phyloP scores from a whole-genome alignment of 2,888 invertebrate genomes.

The Tipula unca region DNA sequence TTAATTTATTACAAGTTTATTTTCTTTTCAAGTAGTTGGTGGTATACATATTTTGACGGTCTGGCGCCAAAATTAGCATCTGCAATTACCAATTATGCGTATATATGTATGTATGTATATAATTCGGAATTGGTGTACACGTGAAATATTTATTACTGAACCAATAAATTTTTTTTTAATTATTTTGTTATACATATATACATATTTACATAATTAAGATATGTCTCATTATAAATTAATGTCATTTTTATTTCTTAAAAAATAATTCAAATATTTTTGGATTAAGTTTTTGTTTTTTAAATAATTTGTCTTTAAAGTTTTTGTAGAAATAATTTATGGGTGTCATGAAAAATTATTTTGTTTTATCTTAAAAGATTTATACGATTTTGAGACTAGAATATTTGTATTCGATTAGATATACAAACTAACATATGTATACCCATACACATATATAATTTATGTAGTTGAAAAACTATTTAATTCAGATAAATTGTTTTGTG shows the following conservation, averaged over 20 bases:
- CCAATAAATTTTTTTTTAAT: not conserved
- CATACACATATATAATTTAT: not conserved
- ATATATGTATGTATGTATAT: too few species aligned
- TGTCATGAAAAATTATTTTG: not conserved
- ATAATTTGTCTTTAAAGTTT: not conserved
- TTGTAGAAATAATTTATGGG: not conserved
- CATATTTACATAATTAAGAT: not conserved
- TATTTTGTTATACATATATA: not conserved
- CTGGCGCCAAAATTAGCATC: not conserved
- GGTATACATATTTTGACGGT: not conserved
- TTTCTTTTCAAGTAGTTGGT: not conserved
- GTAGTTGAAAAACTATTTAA: too few species aligned
- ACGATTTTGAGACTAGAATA: not conserved
- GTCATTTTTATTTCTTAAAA: not conserved
- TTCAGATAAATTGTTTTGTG: too few species aligned
- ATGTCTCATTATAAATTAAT: not conserved
- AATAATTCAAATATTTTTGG: not conserved
- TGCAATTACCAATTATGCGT: not conserved
- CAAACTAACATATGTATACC: not conserved
- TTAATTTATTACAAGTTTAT: not conserved
- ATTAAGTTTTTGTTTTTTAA: not conserved
- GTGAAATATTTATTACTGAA: not conserved
- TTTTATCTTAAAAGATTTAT: not conserved
- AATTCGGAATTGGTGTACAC: not conserved
- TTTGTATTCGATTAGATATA: not conserved